These are phyloP conservation scores for Microctenopoma stevenorrisi DNA, from an alignment of 2,797 vertebrate species.

Conservation along the genomic window DNA sequence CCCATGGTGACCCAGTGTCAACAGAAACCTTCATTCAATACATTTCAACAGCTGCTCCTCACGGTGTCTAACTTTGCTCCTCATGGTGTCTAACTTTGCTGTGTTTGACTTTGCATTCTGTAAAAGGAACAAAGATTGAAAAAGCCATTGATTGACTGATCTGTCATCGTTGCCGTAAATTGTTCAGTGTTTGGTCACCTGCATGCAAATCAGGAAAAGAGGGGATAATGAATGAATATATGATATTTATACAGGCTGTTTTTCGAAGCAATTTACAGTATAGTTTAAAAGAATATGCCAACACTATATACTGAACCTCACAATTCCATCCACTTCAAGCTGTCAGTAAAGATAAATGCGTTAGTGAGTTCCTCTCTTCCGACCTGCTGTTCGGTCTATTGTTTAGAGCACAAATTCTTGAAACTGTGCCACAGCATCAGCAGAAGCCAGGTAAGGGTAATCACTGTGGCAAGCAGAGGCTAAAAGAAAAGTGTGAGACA, in stretches of 20 bases:
- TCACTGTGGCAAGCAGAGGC: slow-evolving; percentile 67
- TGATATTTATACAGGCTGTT: background rate
- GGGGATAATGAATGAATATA: too few relatives aligned
- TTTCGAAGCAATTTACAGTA: background rate
- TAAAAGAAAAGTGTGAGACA: slow-evolving; percentile 63
- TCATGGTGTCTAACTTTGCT: background rate
- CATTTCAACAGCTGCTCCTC: background rate
- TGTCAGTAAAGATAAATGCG: slow-evolving; percentile 29
- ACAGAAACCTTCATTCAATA: background rate
- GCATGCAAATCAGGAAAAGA: slow-evolving; percentile 15
- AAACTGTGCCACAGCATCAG: slow-evolving; percentile 53
- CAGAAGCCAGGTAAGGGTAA: slow-evolving; percentile 67
- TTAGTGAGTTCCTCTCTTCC: slow-evolving; percentile 12
- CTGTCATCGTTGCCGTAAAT: slow-evolving; percentile 56
- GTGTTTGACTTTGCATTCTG: slow-evolving; percentile 15
- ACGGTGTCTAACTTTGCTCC: background rate
- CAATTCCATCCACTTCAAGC: slow-evolving; percentile 2
- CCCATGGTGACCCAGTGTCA: background rate
- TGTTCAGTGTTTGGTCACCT: slow-evolving; percentile 33
- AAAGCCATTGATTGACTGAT: slow-evolving; percentile 57
- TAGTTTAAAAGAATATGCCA: background rate
- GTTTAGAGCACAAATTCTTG: slow-evolving; percentile 15
- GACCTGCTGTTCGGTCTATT: slow-evolving; percentile 21
- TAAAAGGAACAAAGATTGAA: slow-evolving; percentile 20
- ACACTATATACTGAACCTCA: background rate